phyloP scores from a whole-genome alignment of 2,797 vertebrate genomes.

The Otolemur crassicaudatus region DNA sequence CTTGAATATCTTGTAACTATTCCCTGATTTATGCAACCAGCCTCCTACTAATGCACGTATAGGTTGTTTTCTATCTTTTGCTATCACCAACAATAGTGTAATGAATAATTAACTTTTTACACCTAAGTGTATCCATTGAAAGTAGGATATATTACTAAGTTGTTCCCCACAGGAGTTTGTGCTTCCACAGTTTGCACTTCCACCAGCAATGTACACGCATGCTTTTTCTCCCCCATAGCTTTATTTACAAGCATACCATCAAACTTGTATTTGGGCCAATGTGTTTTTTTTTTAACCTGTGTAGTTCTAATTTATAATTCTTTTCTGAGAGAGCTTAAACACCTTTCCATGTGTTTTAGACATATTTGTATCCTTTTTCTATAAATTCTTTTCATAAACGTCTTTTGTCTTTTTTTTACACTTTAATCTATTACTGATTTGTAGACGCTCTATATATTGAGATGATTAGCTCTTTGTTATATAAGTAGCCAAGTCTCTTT shows the following conservation, averaged over 20 bases:
- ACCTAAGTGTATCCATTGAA: neutral
- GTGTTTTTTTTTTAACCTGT: neutral
- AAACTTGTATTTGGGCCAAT: conserved; percentile 10
- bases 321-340: neutral
- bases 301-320: conserved; percentile 3
- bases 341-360: neutral
- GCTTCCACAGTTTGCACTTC: neutral
- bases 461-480: neutral
- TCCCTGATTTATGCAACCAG: neutral
- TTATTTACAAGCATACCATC: neutral
- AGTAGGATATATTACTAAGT: neutral
- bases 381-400: neutral
- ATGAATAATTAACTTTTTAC: neutral
- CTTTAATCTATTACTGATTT: neutral
- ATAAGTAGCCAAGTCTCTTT: neutral
- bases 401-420: neutral
- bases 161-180: neutral
- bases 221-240: neutral
- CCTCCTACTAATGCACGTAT: neutral
- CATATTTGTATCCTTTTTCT: neutral
- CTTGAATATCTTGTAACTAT: neutral
- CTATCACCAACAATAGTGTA: neutral
- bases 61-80: neutral
- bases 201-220: too few relatives aligned
- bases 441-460: neutral